These are phyloP conservation scores for Herminia tarsipennalis DNA, from an alignment of 2,888 invertebrate species.

Conservation along the genomic window DNA sequence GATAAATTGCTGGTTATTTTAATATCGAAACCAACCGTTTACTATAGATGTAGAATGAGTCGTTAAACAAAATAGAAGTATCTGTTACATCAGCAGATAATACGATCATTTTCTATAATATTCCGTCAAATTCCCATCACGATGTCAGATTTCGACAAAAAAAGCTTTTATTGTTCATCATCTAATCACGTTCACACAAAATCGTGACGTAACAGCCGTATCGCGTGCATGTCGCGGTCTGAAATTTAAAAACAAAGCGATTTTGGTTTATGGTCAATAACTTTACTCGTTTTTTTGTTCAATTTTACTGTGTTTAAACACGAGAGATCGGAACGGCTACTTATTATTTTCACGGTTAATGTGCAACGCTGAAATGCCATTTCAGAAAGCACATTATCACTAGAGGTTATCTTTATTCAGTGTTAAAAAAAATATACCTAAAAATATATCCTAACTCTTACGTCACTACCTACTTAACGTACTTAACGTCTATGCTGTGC, in stretches of 20 bases:
- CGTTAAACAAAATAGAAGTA: slow-evolving; percentile 11
- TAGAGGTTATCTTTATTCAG: no score
- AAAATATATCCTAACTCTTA: no score
- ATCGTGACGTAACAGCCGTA: slow-evolving; percentile 53
- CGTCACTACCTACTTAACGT: no score
- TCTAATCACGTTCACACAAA: slow-evolving; percentile 42
- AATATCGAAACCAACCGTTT: slow-evolving; percentile 1
- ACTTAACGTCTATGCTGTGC: no score
- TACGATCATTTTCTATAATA: slow-evolving; percentile 11
- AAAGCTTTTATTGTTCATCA: slow-evolving; percentile 26
- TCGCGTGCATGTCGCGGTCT: slow-evolving; percentile 33
- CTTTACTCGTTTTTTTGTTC: neutral
- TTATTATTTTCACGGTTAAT: neutral
- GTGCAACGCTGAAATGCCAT: no score
- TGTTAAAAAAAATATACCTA: no score
- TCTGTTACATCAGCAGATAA: slow-evolving; percentile 7
- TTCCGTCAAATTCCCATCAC: slow-evolving; percentile 32
- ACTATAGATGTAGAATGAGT: no score
- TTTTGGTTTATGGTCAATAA: slow-evolving; percentile 15
- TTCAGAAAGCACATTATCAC: no score
- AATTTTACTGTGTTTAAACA: neutral
- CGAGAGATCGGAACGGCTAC: neutral
- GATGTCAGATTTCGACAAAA: slow-evolving; percentile 23
- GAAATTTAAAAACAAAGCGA: slow-evolving; percentile 27
- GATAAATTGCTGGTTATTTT: no score